phyloP scores from a whole-genome alignment of 2,888 invertebrate genomes.

The Ceratothoa steindachneri region DNA sequence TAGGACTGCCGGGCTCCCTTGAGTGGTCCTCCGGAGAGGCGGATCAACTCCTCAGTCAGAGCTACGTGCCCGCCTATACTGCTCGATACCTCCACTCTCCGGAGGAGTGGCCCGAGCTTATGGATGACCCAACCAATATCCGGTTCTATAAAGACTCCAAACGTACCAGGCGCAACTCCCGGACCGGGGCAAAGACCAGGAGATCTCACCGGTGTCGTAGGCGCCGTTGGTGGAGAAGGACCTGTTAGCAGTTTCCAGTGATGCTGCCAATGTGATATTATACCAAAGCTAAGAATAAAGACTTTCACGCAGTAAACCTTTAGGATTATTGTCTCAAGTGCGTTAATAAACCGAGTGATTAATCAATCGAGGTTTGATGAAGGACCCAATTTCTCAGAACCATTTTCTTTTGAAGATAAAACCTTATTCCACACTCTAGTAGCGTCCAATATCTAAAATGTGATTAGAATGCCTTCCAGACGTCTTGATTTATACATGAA shows the following conservation, averaged over 20 bases:
- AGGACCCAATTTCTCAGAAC: no score
- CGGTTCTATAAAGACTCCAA: conserved; percentile 59
- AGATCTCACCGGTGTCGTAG: conserved; percentile 26
- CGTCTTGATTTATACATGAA: neutral
- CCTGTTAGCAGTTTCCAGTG: neutral
- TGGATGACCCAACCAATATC: conserved; percentile 93
- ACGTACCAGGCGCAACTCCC: conserved; percentile 37
- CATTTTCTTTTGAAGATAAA: no score
- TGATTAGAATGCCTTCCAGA: neutral
- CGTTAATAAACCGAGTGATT: no score
- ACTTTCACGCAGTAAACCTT: no score
- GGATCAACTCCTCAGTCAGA: conserved; percentile 37
- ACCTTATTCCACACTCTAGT: neutral
- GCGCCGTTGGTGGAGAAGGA: neutral
- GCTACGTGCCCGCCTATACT: conserved; percentile 71
- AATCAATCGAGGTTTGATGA: no score
- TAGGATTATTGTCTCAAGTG: no score
- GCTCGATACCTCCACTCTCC: conserved; percentile 89
- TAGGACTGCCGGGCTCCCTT: conserved; percentile 52
- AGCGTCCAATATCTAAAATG: neutral
- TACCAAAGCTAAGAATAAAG: neutral
- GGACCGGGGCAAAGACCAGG: conserved; percentile 28
- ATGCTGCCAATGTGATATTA: neutral
- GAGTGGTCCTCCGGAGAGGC: conserved; percentile 64
- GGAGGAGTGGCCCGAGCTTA: conserved; percentile 81